Conservation (phyloP, 1,140 invertebrate species). For the Drosophila nigromelanica region DNA sequence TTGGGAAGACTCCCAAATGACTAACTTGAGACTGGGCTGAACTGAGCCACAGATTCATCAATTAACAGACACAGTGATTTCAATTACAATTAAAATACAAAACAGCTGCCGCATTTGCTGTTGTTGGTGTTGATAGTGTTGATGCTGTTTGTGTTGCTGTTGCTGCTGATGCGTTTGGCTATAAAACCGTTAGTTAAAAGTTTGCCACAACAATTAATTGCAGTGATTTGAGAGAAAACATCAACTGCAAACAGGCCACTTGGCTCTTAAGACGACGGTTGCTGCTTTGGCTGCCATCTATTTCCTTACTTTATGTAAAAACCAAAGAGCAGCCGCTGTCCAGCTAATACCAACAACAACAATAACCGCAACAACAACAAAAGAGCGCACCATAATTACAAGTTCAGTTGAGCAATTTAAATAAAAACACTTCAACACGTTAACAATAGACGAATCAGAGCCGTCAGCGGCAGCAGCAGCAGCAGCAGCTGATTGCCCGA, state of each 20-base stretch:
- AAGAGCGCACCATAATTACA: constrained; percentile 67
- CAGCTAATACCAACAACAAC: constrained; percentile 41
- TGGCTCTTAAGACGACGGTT: constrained; percentile 50
- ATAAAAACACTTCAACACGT: constrained; percentile 80
- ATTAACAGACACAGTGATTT: constrained; percentile 69
- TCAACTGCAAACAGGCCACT: constrained; percentile 38
- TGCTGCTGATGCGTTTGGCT: constrained; percentile 43
- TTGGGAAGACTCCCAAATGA: constrained; percentile 31
- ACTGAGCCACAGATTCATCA: constrained; percentile 61
- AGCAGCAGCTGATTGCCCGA: constrained; percentile 20
- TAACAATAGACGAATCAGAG: constrained; percentile 66
- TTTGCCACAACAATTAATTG: constrained; percentile 74
- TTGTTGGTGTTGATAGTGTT: constrained; percentile 3
- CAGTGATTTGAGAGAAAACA: constrained; percentile 55
- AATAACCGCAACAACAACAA: constrained; percentile 13
- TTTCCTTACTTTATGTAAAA: constrained; percentile 56
- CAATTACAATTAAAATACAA: constrained; percentile 76
- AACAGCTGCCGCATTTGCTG: constrained; percentile 49
- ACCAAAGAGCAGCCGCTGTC: constrained; percentile 35
- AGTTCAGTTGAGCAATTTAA: constrained; percentile 80
- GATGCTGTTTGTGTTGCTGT: constrained; percentile 10
- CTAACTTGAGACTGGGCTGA: constrained; percentile 19
- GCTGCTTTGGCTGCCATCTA: constrained; percentile 34
- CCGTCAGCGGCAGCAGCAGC: constrained; percentile 15
- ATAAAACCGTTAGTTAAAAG: constrained; percentile 77